phyloP scores from a whole-genome alignment of 2,113 vertebrate species.

The Engystomops pustulosus region DNA sequence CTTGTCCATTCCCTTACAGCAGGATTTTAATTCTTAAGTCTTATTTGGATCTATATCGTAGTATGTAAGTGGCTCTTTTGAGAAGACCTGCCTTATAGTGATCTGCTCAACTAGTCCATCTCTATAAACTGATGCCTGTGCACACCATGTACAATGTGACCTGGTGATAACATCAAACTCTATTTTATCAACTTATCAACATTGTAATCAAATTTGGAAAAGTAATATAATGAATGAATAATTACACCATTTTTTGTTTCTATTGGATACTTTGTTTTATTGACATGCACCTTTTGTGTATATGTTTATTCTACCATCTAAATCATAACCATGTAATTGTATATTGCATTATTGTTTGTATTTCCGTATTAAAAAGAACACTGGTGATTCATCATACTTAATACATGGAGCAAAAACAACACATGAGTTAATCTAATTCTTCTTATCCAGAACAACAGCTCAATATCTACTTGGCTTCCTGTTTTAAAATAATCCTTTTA shows the following conservation, averaged over 20 bases:
- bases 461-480: constrained; percentile 54
- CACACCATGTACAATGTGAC: not conserved
- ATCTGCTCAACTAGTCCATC: not conserved
- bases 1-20: no score
- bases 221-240: not conserved
- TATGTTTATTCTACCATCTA: not conserved
- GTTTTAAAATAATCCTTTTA: constrained; percentile 53
- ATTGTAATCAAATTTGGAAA: not conserved
- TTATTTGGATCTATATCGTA: no score
- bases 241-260: not conserved
- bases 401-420: constrained; percentile 53
- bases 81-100: no score
- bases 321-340: not conserved
- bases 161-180: not conserved
- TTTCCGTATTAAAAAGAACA: constrained; percentile 38
- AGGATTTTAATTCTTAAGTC: no score
- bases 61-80: no score
- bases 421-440: constrained; percentile 51
- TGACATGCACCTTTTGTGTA: not conserved
- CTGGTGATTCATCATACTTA: constrained; percentile 47
- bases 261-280: not conserved
- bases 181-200: not conserved
- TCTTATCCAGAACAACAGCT: constrained; percentile 51
- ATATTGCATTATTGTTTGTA: constrained; percentile 31
- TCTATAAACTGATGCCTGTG: not conserved